phyloP scores from a whole-genome alignment of 2,797 vertebrate species.

The Avahi laniger region DNA sequence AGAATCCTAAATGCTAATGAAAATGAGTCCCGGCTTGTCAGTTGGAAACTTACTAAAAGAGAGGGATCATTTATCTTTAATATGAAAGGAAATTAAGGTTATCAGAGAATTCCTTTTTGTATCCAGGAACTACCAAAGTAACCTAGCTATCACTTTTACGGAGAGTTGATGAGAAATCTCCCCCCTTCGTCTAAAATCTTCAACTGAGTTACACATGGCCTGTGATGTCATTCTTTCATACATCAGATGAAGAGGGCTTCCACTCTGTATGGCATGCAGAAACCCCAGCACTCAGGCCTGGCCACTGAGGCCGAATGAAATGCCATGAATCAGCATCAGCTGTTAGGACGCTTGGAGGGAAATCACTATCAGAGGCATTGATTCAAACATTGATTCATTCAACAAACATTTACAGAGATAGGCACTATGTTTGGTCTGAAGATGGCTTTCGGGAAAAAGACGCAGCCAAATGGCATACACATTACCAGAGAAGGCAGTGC shows the following conservation, averaged over 20 bases:
- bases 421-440: background rate
- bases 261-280: background rate
- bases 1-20: background rate
- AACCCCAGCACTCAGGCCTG: background rate
- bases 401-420: background rate
- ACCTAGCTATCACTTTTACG: background rate
- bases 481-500: background rate
- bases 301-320: background rate
- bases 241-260: background rate
- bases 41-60: constrained; percentile 23
- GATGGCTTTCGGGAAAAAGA: background rate
- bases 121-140: background rate
- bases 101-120: background rate
- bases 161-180: background rate
- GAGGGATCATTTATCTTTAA: background rate
- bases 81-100: background rate
- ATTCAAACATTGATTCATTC: constrained; percentile 53
- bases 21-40: background rate
- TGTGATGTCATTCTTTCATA: background rate
- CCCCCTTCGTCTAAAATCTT: background rate
- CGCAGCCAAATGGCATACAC: background rate
- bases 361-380: background rate
- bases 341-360: background rate
- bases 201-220: background rate
- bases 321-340: background rate